Conservation (phyloP, 2,888 invertebrate species). For the Serripes groenlandicus region DNA sequence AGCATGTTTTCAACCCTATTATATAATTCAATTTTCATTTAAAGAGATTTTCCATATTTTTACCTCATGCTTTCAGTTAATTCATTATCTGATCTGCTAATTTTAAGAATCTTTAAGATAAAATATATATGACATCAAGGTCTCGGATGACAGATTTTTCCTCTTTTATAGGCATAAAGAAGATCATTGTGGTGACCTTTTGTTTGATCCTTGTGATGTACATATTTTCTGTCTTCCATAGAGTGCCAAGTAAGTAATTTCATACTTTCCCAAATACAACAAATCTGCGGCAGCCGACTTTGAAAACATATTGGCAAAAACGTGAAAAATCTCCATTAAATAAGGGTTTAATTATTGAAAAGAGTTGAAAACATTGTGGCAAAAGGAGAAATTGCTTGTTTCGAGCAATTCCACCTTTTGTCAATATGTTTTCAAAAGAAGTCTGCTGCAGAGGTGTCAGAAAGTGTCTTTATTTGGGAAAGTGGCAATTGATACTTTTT, state of each 20-base stretch:
- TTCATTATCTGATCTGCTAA: no score
- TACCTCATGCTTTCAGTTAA: no score
- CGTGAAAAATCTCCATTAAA: background rate
- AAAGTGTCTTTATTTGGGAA: background rate
- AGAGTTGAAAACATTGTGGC: background rate
- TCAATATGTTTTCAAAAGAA: background rate
- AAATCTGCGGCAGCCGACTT: background rate
- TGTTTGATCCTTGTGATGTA: slow-evolving; percentile 62
- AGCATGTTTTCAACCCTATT: background rate
- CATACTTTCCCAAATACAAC: background rate
- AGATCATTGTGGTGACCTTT: slow-evolving; percentile 53
- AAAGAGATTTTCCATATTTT: no score
- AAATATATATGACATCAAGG: no score
- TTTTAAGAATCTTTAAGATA: no score
- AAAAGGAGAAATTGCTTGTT: background rate
- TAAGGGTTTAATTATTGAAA: background rate
- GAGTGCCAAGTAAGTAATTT: slow-evolving; percentile 41
- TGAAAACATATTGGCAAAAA: background rate
- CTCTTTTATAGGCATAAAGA: slow-evolving; percentile 67
- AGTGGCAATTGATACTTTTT: background rate
- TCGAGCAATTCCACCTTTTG: background rate
- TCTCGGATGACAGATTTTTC: no score
- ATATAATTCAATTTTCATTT: no score
- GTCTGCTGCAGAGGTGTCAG: background rate
- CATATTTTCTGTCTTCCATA: slow-evolving; percentile 40